Conservation (phyloP, 2,888 invertebrate genomes). For the Eupithecia subumbrata region DNA sequence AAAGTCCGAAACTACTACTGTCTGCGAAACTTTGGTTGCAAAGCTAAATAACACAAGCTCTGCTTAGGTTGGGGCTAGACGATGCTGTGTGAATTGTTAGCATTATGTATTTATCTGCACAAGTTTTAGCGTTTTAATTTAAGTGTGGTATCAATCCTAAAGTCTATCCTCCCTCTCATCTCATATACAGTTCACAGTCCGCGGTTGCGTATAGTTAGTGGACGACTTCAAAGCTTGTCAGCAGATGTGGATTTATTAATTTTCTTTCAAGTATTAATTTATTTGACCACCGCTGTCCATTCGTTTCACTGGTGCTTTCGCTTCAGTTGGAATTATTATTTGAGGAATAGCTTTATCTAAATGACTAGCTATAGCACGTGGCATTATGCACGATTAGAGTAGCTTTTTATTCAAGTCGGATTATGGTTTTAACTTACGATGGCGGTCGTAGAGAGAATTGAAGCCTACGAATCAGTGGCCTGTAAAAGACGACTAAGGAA, state of each 20-base stretch:
- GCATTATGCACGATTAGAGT: not conserved
- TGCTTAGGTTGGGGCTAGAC: too few relatives aligned
- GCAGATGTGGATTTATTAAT: conserved; percentile 41
- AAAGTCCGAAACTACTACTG: not conserved
- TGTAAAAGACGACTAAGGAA: too few relatives aligned
- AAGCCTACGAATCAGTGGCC: too few relatives aligned
- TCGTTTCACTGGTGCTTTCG: conserved; percentile 24
- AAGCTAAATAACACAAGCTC: not conserved
- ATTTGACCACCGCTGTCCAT: conserved; percentile 24
- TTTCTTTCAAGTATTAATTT: conserved; percentile 45
- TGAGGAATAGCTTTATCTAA: not conserved
- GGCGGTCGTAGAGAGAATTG: too few relatives aligned
- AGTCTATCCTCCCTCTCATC: conserved; percentile 17
- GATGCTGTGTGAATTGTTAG: too few relatives aligned
- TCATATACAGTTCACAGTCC: conserved; percentile 36
- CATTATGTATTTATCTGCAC: not conserved
- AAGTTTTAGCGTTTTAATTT: not conserved
- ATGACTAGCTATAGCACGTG: not conserved
- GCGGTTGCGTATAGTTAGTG: conserved; percentile 29
- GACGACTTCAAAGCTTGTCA: conserved; percentile 42
- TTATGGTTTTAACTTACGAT: not conserved
- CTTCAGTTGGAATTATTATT: conserved; percentile 11
- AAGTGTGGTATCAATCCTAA: not conserved
- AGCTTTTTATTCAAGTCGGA: not conserved
- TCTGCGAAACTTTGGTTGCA: not conserved